phyloP scores from a whole-genome alignment of 2,113 vertebrate genomes.

The Tautogolabrus adspersus region DNA sequence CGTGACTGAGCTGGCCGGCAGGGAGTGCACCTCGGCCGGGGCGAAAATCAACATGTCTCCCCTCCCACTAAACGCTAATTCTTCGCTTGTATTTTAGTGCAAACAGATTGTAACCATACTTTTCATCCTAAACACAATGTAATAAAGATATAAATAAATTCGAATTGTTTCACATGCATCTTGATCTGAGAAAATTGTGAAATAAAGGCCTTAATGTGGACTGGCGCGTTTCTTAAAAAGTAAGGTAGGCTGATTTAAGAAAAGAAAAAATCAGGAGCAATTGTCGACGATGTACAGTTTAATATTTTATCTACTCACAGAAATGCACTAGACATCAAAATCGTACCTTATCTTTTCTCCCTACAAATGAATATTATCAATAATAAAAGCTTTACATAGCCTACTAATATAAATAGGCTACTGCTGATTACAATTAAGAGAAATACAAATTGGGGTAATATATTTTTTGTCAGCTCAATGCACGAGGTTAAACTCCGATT shows the following conservation, averaged over 20 bases:
- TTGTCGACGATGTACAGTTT: neutral
- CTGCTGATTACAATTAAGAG: neutral
- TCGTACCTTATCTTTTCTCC: neutral
- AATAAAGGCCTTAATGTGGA: neutral
- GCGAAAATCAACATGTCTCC: slow-evolving; percentile 28
- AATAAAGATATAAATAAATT: too few species aligned
- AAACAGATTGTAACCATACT: neutral
- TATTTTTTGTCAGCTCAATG: slow-evolving; percentile 7
- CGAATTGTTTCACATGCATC: neutral
- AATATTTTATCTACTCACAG: neutral
- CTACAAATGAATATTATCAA: neutral
- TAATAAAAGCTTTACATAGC: neutral
- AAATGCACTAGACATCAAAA: neutral
- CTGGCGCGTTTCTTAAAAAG: neutral
- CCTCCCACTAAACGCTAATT: neutral
- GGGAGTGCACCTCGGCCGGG: slow-evolving; percentile 62
- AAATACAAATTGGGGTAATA: neutral
- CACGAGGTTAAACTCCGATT: slow-evolving; percentile 23
- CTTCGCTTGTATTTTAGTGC: neutral
- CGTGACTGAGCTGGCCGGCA: slow-evolving; percentile 63
- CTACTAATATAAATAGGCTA: neutral
- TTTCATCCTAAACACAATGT: neutral
- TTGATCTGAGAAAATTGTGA: neutral
- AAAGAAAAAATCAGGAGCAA: slow-evolving; percentile 9
- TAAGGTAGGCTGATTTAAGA: neutral